phyloP scores from a whole-genome alignment of 2,113 vertebrate species.

The Cavia porcellus region DNA sequence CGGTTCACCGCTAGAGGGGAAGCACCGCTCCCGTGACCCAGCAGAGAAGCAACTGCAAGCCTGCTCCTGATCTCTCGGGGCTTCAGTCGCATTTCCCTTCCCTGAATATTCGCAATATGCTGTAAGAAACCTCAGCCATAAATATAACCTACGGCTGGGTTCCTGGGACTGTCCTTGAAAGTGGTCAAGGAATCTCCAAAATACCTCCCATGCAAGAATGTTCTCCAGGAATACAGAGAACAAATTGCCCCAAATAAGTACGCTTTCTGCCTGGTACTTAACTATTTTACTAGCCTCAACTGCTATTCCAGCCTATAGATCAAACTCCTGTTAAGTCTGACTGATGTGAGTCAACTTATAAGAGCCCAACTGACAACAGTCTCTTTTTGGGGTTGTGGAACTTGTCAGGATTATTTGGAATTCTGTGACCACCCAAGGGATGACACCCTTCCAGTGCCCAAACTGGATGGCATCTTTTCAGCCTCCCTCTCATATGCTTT shows the following conservation, averaged over 20 bases:
- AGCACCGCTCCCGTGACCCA: background rate
- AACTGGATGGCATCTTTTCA: background rate
- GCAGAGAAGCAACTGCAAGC: background rate
- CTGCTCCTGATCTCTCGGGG: background rate
- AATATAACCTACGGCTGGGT: background rate
- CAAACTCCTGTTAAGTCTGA: background rate
- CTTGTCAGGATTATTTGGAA: background rate
- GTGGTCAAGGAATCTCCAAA: no score
- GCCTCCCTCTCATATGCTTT: background rate
- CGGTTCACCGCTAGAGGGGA: background rate
- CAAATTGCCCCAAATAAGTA: background rate
- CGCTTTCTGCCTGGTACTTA: background rate
- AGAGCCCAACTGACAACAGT: background rate
- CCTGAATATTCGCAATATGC: background rate
- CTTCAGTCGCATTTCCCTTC: background rate
- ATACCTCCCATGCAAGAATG: background rate
- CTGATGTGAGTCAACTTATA: background rate
- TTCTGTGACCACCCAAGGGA: background rate
- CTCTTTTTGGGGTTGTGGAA: background rate
- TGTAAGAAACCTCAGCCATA: background rate
- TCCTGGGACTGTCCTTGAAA: background rate
- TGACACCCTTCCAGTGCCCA: background rate
- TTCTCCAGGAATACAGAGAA: background rate
- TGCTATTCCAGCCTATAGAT: background rate
- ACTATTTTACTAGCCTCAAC: background rate